phyloP scores from a whole-genome alignment of 2,797 vertebrate species.

The Microtus obscurus region DNA sequence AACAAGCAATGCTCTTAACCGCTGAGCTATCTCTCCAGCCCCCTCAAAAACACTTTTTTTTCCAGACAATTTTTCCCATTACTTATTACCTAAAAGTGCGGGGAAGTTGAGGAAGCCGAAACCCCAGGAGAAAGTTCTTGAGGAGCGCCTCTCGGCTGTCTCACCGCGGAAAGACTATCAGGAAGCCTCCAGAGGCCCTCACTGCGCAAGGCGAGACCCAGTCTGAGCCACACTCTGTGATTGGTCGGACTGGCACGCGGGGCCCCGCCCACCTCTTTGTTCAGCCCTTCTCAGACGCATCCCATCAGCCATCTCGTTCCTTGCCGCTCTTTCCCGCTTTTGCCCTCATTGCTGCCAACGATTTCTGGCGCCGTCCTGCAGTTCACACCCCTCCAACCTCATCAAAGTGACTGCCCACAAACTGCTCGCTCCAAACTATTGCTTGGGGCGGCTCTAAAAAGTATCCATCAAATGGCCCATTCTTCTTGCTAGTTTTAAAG shows the following conservation, averaged over 20 bases:
- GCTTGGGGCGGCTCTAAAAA: neutral
- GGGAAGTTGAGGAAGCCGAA: neutral
- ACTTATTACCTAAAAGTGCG: neutral
- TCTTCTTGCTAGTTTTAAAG: neutral
- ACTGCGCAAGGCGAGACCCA: fast-evolving
- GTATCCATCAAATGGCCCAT: neutral
- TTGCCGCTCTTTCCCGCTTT: neutral
- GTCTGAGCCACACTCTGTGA: neutral
- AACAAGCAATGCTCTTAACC: neutral
- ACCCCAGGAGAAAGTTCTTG: neutral
- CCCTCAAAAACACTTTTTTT: constrained; percentile 22
- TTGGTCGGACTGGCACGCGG: neutral
- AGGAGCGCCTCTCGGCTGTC: neutral
- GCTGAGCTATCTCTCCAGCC: neutral
- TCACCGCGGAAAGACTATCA: neutral
- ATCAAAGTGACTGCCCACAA: neutral
- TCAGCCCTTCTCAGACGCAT: neutral
- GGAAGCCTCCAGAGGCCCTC: neutral
- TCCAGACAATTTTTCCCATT: neutral
- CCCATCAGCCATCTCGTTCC: neutral
- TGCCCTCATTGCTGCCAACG: neutral
- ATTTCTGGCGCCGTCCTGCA: neutral
- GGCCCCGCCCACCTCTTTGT: neutral
- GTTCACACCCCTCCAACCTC: neutral
- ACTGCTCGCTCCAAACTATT: neutral